Conservation (phyloP, 1,140 invertebrate genomes). For the Cydia amplana region DNA sequence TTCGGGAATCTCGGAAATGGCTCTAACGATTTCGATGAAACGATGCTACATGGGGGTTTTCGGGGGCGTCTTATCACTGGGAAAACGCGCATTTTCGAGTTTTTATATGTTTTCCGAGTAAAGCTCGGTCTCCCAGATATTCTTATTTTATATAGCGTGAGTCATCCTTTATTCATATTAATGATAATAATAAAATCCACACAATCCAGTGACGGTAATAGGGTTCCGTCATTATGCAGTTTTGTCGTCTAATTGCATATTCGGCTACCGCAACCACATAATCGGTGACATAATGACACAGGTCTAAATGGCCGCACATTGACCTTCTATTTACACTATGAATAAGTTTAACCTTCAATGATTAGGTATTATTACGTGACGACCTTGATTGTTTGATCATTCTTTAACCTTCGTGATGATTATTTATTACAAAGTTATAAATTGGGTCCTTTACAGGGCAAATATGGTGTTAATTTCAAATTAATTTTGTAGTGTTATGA, state of each 20-base stretch:
- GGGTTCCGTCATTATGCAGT: neutral
- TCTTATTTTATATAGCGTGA: too few species aligned
- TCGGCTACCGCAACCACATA: neutral
- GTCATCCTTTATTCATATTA: too few species aligned
- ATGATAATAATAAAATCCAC: too few species aligned
- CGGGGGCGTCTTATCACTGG: too few species aligned
- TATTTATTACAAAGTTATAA: neutral
- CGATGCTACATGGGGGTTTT: too few species aligned
- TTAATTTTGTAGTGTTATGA: neutral
- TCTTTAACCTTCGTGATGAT: conserved; percentile 8
- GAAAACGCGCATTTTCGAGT: too few species aligned
- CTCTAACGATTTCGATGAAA: too few species aligned
- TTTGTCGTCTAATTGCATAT: neutral
- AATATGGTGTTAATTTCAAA: neutral
- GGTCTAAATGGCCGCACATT: neutral
- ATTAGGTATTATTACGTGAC: conserved; percentile 19
- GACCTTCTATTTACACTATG: neutral
- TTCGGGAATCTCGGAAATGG: too few species aligned
- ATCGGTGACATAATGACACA: conserved; percentile 8
- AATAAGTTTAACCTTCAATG: conserved; percentile 11
- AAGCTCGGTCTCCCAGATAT: too few species aligned
- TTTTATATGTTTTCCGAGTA: too few species aligned
- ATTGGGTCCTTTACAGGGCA: neutral
- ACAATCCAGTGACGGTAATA: neutral
- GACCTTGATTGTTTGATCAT: conserved; percentile 9